A percentile compares a stretch with the other conserved stretches of the same genome.
These are phyloP conservation scores for Callyntrura sp. DNA, from an alignment of 2,888 invertebrate species.

Conservation along the genomic window DNA sequence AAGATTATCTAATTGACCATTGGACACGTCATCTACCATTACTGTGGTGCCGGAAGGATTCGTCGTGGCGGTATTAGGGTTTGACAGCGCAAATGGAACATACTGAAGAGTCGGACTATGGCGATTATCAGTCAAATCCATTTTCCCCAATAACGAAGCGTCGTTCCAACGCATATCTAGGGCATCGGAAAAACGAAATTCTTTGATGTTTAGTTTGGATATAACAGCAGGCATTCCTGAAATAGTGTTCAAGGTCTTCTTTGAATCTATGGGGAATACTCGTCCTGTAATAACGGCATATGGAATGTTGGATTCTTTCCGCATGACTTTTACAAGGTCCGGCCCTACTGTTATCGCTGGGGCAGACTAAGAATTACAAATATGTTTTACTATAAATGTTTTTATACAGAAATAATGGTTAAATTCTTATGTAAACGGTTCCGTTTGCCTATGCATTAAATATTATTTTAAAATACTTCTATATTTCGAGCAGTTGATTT, in stretches of 20 bases:
- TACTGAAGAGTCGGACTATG: slow-evolving; percentile 61
- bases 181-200: slow-evolving; percentile 59
- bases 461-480: slow-evolving; percentile 15
- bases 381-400: background rate
- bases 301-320: slow-evolving; percentile 27
- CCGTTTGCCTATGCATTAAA: background rate
- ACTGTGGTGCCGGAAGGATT: slow-evolving; percentile 4
- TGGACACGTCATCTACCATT: slow-evolving; percentile 64
- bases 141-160: background rate
- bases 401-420: no score
- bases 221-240: slow-evolving; percentile 69
- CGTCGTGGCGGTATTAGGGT: slow-evolving; percentile 55
- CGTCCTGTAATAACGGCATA: slow-evolving; percentile 70
- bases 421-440: no score
- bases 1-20: slow-evolving; percentile 55
- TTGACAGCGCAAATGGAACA: slow-evolving; percentile 65
- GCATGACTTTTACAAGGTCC: slow-evolving; percentile 33
- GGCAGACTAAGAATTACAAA: slow-evolving; percentile 56
- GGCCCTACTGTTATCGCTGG: slow-evolving; percentile 49
- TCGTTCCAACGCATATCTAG: slow-evolving; percentile 5
- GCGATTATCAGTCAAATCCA: slow-evolving; percentile 1
- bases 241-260: slow-evolving; percentile 34
- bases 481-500: slow-evolving; percentile 53
- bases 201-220: slow-evolving; percentile 56
- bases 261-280: slow-evolving; percentile 57